Base-by-base conservation (phyloP, 2,113 vertebrate genomes). In the Cranoglanis bouderius region DNA sequence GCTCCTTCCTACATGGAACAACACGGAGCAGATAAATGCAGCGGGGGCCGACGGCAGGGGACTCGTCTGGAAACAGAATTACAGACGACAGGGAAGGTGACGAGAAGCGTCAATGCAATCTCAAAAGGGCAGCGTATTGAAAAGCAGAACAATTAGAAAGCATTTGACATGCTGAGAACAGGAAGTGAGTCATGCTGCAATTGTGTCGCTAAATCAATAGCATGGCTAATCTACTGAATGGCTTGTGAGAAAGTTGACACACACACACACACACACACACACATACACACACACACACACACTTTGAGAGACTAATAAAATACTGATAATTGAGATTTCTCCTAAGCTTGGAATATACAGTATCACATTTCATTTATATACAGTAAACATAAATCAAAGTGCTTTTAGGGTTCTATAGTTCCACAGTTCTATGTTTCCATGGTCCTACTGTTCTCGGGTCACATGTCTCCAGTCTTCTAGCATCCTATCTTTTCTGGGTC, bases 171-270 rank as follows among this genome's bases (percentile, higher is more conserved):
- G 55, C n/a, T 14, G 88, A 70, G 83, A 70, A 81, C 51, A 51
- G 85, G 80, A 82, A 38, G 78, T 59, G 74, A 87, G 85, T 88
- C 82, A 82, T 85, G 24, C 70, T 55, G 77, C 14, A 87, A 67
- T 90, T 88, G 83, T 84, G 84, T 63, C 75, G 81, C 86, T 85
- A 85, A 91, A 87, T 89, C 89, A 89, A 89, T 87, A 87, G 65
- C 85, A 65, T 55, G 87, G 80, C 88, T 91, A 89, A 89, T 91
- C 32, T 49, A 74, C 72, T 82, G 53, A 89, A 77, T 59, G 46
- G 75, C 51, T 85, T 43, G 83, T 49, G 57, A 70, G 53, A 75
- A 77, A 61, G 51, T 46, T 55, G 24, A 46, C 4, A 53, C 57
- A 61, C 77, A 46, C 61, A 38, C 38, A 72, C 87, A 82, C 51